Conservation (phyloP, 2,113 vertebrate genomes). For the Ginglymostoma cirratum region DNA sequence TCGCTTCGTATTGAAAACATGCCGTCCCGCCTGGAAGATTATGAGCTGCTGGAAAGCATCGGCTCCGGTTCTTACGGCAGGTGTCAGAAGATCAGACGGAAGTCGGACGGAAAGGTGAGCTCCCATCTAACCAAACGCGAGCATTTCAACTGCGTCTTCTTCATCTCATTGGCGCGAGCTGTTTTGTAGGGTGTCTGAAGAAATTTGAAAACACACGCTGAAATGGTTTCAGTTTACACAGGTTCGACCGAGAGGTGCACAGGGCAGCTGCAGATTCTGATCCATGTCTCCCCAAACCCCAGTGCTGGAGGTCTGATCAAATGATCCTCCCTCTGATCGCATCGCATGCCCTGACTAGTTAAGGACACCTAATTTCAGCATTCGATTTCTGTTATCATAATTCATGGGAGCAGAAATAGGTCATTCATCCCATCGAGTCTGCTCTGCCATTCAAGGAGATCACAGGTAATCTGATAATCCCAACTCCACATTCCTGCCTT, state of each 20-base stretch:
- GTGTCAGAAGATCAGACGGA: constrained; percentile 85
- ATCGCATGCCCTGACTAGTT: background rate
- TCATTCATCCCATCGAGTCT: no score
- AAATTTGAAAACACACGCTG: background rate
- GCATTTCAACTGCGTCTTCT: background rate
- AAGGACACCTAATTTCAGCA: background rate
- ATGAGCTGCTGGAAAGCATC: constrained; percentile 83
- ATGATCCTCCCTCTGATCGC: background rate
- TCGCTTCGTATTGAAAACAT: constrained; percentile 48
- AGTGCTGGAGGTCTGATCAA: background rate
- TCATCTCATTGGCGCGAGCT: background rate
- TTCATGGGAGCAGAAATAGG: no score
- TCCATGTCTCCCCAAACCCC: background rate
- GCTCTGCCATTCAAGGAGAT: no score
- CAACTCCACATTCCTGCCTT: no score
- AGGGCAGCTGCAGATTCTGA: background rate
- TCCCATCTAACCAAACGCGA: background rate
- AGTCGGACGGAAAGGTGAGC: constrained; percentile 79
- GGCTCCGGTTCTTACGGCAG: constrained; percentile 83
- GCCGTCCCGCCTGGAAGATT: constrained; percentile 79
- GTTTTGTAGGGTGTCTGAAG: background rate
- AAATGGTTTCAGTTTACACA: background rate
- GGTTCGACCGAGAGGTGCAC: background rate
- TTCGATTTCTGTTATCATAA: background rate
- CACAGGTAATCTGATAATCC: no score